Conservation (phyloP, 2,888 invertebrate genomes). For the Brenthis hecate region DNA sequence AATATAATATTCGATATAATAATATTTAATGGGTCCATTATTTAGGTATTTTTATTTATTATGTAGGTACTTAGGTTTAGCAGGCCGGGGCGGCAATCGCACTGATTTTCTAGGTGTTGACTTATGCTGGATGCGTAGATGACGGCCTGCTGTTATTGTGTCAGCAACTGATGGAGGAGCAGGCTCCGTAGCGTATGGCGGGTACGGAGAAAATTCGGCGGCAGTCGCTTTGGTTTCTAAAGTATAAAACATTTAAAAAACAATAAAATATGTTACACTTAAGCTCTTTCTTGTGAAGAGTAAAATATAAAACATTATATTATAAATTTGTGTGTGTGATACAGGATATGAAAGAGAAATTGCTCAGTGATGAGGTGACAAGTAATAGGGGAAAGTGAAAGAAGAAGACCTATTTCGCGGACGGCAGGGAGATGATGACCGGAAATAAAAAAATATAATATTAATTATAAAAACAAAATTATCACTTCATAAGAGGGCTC, state of each 20-base stretch:
- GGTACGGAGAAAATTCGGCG: slow-evolving; percentile 62
- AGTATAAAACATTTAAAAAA: background rate
- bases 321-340: too few species aligned
- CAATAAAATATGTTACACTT: background rate
- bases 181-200: slow-evolving; percentile 58
- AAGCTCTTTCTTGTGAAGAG: slow-evolving; percentile 4
- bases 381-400: too few species aligned
- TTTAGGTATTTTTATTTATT: too few species aligned
- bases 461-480: too few species aligned
- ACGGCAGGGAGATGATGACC: slow-evolving; percentile 42
- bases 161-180: slow-evolving; percentile 67
- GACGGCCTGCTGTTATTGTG: slow-evolving; percentile 65
- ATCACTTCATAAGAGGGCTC: too few species aligned
- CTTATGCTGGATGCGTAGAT: slow-evolving; percentile 60
- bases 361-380: too few species aligned
- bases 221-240: slow-evolving; percentile 23
- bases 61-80: slow-evolving; percentile 58
- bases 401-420: slow-evolving; percentile 26
- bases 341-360: too few species aligned
- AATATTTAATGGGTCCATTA: too few species aligned
- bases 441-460: slow-evolving; percentile 38
- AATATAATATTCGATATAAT: too few species aligned
- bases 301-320: slow-evolving; percentile 46
- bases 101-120: slow-evolving; percentile 49
- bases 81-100: slow-evolving; percentile 62